These are phyloP conservation scores for Tanytarsus gracilentus DNA, from an alignment of 2,888 invertebrate species.

Conservation along the genomic window DNA sequence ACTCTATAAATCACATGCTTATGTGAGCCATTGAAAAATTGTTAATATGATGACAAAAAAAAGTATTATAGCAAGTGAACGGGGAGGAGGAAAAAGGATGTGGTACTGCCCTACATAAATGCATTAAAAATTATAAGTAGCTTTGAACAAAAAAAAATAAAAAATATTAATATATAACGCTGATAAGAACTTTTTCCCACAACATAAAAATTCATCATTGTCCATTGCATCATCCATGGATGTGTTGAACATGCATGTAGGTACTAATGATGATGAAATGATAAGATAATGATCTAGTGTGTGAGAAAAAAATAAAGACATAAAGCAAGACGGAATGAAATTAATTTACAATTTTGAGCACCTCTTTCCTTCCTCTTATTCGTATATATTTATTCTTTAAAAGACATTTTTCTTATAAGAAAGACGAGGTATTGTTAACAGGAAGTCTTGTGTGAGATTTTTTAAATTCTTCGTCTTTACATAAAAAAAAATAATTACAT, in stretches of 20 bases:
- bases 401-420: slow-evolving; percentile 33
- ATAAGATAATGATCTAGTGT: slow-evolving; percentile 20
- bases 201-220: no score
- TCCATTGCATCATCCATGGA: no score
- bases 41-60: no score
- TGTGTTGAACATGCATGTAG: not conserved
- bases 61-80: no score
- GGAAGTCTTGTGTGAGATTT: slow-evolving; percentile 29
- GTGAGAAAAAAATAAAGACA: not conserved
- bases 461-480: slow-evolving; percentile 14
- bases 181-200: no score
- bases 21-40: not conserved
- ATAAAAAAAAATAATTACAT: slow-evolving; percentile 21
- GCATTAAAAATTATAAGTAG: no score
- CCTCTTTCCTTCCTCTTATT: slow-evolving; percentile 14
- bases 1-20: not conserved
- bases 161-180: no score
- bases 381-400: slow-evolving; percentile 26
- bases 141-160: no score
- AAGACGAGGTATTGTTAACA: slow-evolving; percentile 4
- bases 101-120: no score
- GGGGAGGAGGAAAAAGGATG: no score
- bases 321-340: slow-evolving; percentile 7
- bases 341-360: slow-evolving; percentile 29
- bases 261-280: not conserved